phyloP scores from a whole-genome alignment of 2,797 vertebrate species.

The Iguana delicatissima region DNA sequence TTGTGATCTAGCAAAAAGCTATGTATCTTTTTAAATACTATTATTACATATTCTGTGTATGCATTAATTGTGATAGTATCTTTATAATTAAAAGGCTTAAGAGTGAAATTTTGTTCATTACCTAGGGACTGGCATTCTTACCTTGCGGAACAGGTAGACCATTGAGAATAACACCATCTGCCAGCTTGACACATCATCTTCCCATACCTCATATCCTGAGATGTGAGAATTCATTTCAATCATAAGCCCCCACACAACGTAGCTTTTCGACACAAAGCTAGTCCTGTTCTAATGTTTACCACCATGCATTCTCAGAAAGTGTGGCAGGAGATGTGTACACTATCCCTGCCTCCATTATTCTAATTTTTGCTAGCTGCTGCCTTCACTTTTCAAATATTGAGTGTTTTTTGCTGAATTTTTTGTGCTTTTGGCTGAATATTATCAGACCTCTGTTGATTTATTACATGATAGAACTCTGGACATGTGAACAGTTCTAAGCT shows the following conservation, averaged over 20 bases:
- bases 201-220: background rate
- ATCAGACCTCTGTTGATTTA: background rate
- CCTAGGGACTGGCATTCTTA: conserved; percentile 34
- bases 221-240: background rate
- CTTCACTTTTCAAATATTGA: background rate
- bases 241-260: background rate
- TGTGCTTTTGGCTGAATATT: background rate
- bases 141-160: accelerated
- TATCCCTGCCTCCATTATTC: background rate
- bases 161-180: background rate
- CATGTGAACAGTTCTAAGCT: background rate
- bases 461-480: background rate
- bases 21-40: conserved; percentile 39
- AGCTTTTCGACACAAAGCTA: background rate
- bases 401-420: background rate
- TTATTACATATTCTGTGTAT: conserved; percentile 48
- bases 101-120: conserved; percentile 39
- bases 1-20: background rate
- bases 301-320: background rate
- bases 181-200: conserved; percentile 7
- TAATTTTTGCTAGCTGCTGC: background rate
- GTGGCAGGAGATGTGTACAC: background rate
- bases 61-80: background rate
- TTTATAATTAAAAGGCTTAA: conserved; percentile 21
- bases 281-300: background rate